Evolutionary conservation across 2,797 vertebrate genomes (phyloP).

Genomic region (Notolepis coatsorum): DNA sequence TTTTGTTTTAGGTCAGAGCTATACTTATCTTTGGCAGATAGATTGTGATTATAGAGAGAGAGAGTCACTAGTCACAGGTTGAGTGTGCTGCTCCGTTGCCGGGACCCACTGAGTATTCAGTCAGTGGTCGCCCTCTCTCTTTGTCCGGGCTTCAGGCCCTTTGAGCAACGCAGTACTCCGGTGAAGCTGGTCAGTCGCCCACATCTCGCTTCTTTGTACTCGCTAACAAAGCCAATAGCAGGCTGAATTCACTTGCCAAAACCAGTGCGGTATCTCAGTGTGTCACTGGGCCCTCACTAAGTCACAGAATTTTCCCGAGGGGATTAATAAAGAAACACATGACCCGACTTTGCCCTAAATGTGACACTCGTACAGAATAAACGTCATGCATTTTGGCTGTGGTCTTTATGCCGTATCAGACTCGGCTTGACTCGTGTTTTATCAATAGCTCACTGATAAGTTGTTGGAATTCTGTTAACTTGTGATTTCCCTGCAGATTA

Average conservation of each 20-base stretch:
- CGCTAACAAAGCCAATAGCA: not conserved
- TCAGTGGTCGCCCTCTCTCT: not conserved
- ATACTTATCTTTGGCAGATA: no score
- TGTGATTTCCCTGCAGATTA: conserved; percentile 14
- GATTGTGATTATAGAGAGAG: not conserved
- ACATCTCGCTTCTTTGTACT: conserved; percentile 16
- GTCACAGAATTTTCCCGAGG: no score
- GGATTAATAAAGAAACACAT: no score
- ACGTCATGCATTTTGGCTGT: no score
- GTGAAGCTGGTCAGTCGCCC: not conserved
- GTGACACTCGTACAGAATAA: no score
- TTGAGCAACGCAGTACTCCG: not conserved
- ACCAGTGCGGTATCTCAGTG: not conserved
- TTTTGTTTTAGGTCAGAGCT: no score
- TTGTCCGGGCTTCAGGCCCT: conserved; percentile 2
- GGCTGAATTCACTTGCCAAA: not conserved
- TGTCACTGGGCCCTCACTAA: no score
- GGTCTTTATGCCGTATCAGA: no score
- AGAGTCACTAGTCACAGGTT: not conserved
- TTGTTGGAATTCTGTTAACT: no score
- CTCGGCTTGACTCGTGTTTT: no score
- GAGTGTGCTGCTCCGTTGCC: not conserved
- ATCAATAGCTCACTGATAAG: no score
- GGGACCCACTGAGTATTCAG: not conserved
- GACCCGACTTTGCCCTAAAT: not conserved